phyloP scores from a whole-genome alignment of 2,888 invertebrate species.

The Unio pictorum region DNA sequence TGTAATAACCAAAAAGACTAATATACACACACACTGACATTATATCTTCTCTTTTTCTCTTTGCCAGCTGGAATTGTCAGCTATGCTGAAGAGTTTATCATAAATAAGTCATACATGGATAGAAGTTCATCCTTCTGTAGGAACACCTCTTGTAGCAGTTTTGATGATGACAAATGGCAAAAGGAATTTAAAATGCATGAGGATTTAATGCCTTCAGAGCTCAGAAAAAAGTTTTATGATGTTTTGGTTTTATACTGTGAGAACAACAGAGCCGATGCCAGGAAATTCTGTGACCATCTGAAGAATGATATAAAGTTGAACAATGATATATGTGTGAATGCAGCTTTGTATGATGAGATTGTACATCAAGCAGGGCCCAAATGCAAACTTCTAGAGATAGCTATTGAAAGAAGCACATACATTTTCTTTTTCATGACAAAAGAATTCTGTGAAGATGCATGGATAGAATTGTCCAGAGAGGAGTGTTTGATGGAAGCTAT shows the following conservation, averaged over 20 bases:
- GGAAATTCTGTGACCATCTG: constrained; percentile 39
- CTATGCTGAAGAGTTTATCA: too few relatives aligned
- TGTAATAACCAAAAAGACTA: too few relatives aligned
- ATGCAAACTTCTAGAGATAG: constrained; percentile 31
- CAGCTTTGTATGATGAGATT: constrained; percentile 46
- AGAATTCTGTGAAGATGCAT: constrained; percentile 46
- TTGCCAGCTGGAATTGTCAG: too few relatives aligned
- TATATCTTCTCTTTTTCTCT: too few relatives aligned
- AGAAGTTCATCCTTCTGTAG: too few relatives aligned
- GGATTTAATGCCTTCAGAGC: constrained; percentile 32
- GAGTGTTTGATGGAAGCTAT: constrained; percentile 57
- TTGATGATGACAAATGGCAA: too few relatives aligned
- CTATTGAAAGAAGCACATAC: constrained; percentile 53
- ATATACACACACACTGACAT: too few relatives aligned
- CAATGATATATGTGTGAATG: constrained; percentile 21
- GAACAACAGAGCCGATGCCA: constrained; percentile 34
- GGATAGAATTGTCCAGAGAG: constrained; percentile 53
- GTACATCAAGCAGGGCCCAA: constrained; percentile 16
- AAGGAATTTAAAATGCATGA: background rate
- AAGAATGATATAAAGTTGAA: constrained; percentile 23
- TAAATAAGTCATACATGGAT: too few relatives aligned
- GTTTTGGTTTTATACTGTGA: constrained; percentile 52
- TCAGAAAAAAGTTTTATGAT: constrained; percentile 47
- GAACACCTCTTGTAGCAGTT: too few relatives aligned
- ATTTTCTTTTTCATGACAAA: constrained; percentile 54